phyloP scores from a whole-genome alignment of 2,888 invertebrate species.

The Epinotia bilunana region DNA sequence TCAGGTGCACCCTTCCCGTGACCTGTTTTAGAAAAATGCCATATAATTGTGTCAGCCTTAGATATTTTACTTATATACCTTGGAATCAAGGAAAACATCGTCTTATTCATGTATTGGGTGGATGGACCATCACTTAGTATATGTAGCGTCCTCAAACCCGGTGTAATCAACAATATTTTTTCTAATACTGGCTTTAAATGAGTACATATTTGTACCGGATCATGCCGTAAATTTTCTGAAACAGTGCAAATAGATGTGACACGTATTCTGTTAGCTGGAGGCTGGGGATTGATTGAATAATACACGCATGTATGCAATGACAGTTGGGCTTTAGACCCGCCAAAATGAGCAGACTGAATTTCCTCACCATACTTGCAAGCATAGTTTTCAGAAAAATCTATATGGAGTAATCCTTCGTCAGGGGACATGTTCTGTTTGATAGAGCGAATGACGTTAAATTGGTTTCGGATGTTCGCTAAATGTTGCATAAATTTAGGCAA shows the following conservation, averaged over 20 bases:
- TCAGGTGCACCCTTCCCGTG: no score
- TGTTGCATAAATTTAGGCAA: constrained; percentile 46
- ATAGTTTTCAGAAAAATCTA: constrained; percentile 46
- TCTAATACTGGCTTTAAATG: constrained; percentile 45
- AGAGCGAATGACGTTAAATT: constrained; percentile 43
- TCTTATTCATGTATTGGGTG: constrained; percentile 41
- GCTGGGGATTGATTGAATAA: constrained; percentile 38
- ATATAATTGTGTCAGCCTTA: no score
- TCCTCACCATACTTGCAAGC: constrained; percentile 47
- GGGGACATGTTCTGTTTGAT: constrained; percentile 44
- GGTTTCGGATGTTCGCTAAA: constrained; percentile 44
- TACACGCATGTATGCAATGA: constrained; percentile 49
- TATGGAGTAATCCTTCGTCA: constrained; percentile 35
- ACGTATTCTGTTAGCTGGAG: constrained; percentile 25
- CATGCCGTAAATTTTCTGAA: constrained; percentile 48
- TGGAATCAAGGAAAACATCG: constrained; percentile 45
- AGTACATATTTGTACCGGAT: constrained; percentile 48
- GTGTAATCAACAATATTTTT: constrained; percentile 33
- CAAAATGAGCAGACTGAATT: constrained; percentile 48
- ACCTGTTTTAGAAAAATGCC: no score
- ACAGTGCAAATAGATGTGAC: constrained; percentile 37
- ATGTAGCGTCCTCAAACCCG: constrained; percentile 14
- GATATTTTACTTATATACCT: constrained; percentile 39
- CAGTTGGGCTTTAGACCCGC: constrained; percentile 41
- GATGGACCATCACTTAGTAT: constrained; percentile 25